Evolutionary conservation across 2,113 vertebrate species (phyloP).

Genomic region (Chamaetylas fuelleborni): DNA sequence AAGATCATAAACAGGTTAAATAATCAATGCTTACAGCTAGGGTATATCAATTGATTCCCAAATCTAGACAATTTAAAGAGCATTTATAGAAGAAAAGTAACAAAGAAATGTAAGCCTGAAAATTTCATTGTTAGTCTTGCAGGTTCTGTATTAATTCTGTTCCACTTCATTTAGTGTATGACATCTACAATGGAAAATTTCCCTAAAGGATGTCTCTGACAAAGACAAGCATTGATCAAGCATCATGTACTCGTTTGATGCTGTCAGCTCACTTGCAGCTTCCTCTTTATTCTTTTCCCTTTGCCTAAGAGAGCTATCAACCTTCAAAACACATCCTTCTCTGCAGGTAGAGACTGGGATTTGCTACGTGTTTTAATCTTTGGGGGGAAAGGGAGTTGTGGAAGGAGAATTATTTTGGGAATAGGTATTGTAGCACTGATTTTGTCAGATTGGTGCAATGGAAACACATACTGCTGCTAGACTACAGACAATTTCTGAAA

Average conservation of each 20-base stretch:
- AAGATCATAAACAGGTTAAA: neutral
- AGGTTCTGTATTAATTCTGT: constrained; percentile 33
- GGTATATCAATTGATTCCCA: neutral
- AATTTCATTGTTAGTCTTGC: constrained; percentile 13
- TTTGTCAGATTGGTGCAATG: neutral
- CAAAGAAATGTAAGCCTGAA: neutral
- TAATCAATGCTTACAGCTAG: neutral
- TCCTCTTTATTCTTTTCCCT: constrained; percentile 24
- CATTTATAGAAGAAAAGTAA: neutral
- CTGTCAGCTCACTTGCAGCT: constrained; percentile 6
- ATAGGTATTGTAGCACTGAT: neutral
- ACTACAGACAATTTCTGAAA: neutral
- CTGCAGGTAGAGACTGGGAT: neutral
- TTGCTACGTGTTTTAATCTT: constrained; percentile 15
- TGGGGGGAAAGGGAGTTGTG: neutral
- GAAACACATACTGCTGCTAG: neutral
- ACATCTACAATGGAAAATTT: constrained; percentile 42
- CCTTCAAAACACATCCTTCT: constrained; percentile 1
- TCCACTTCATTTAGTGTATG: constrained; percentile 6
- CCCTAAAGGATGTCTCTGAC: constrained; percentile 34
- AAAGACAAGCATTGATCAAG: constrained; percentile 48
- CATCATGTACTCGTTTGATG: neutral
- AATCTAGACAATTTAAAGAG: neutral
- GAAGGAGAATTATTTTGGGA: neutral
- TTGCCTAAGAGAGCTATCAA: constrained; percentile 12